Conservation (phyloP, 2,113 vertebrate species). For the rabbit (Oryctolagus cuniculus) region mOryCun1.1 NC_091436.1:36042001-36042500, state of each 20-base stretch:
- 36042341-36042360: not conserved
- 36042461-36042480: too few relatives aligned
- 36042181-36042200: not conserved
- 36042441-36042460: too few relatives aligned
- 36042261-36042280: not conserved
- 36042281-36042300: not conserved
- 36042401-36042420: not conserved
- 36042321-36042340: not conserved
- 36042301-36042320: not conserved
- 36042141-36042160: not conserved
- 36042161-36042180: not conserved
- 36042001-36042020: too few relatives aligned
- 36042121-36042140: not conserved
- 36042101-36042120: not conserved
- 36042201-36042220: not conserved
- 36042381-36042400: not conserved
- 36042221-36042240: not conserved
- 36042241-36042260: not conserved
- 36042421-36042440: not conserved
- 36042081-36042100: not conserved
- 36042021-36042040: slow-evolving; percentile 6
- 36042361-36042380: not conserved
- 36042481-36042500: too few relatives aligned
- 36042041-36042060: not conserved
- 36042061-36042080: not conserved